Evolutionary conservation across 1,140 invertebrate genomes (phyloP).

Genomic region (Mylabris phalerata): DNA sequence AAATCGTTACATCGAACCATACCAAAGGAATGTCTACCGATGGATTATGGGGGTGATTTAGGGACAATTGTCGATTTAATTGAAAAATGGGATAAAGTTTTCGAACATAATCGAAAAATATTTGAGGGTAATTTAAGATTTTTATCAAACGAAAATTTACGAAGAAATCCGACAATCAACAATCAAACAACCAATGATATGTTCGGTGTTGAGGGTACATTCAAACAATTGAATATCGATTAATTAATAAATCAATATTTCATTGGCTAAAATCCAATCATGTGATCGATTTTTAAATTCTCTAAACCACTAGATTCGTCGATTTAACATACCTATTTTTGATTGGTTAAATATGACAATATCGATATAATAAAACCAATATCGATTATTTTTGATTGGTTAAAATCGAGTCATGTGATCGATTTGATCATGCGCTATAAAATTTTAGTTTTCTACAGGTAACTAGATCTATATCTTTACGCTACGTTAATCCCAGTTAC

Average conservation of each 20-base stretch:
- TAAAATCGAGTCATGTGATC: too few relatives aligned
- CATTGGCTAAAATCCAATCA: too few relatives aligned
- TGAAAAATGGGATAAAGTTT: constrained; percentile 6
- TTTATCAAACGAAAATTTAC: constrained; percentile 5
- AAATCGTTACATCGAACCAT: constrained; percentile 4
- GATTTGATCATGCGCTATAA: too few relatives aligned
- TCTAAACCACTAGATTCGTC: too few relatives aligned
- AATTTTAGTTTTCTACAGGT: too few relatives aligned
- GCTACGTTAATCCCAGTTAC: too few relatives aligned
- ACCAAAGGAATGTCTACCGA: constrained; percentile 7
- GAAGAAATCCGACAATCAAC: not conserved
- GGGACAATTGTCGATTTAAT: constrained; percentile 5
- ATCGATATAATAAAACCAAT: too few relatives aligned
- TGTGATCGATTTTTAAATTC: too few relatives aligned
- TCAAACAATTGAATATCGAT: constrained; percentile 4
- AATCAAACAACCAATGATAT: not conserved
- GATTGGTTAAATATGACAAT: too few relatives aligned
- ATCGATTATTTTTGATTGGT: too few relatives aligned
- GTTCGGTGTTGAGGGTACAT: constrained; percentile 7
- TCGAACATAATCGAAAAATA: not conserved
- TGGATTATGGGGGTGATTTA: constrained; percentile 5
- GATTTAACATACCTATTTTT: too few relatives aligned
- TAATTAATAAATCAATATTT: not conserved
- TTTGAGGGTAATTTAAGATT: constrained; percentile 2
- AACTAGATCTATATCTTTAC: too few relatives aligned